Conservation (phyloP, 2,888 invertebrate species). For the Cantharis rustica region DNA sequence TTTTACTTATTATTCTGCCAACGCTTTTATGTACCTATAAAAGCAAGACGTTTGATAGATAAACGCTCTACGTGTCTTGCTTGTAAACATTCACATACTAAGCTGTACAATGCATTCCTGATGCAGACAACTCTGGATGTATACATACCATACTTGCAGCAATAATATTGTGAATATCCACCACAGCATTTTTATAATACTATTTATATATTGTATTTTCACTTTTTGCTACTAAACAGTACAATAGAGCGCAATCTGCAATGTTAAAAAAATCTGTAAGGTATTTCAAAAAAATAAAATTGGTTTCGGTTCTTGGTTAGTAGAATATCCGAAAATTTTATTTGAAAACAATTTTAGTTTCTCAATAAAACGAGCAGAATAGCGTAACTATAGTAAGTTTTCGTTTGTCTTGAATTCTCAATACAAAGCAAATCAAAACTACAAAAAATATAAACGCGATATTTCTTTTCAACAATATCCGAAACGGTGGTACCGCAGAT, state of each 20-base stretch:
- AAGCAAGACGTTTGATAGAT: constrained; percentile 17
- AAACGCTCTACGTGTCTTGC: constrained; percentile 6
- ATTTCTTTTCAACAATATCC: neutral
- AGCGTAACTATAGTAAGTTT: neutral
- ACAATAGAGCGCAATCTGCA: too few relatives aligned
- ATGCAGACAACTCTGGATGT: neutral
- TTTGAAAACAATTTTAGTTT: neutral
- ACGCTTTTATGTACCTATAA: neutral
- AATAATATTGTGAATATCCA: neutral
- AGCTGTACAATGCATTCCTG: constrained; percentile 7
- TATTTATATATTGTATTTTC: neutral
- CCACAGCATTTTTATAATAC: neutral
- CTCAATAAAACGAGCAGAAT: neutral
- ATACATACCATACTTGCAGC: neutral
- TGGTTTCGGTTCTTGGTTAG: neutral
- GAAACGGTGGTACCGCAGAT: neutral
- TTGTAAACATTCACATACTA: neutral
- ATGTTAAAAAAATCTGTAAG: too few relatives aligned
- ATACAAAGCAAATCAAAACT: neutral
- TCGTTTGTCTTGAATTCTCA: neutral
- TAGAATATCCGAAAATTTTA: neutral
- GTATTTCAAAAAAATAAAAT: too few relatives aligned
- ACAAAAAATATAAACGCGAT: neutral
- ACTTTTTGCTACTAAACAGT: too few relatives aligned
- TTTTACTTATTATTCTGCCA: neutral